Evolutionary conservation across 2,113 vertebrate species (phyloP), one percentile per base, ranked within the genome.

Genomic region (Nothocercus julius): DNA sequence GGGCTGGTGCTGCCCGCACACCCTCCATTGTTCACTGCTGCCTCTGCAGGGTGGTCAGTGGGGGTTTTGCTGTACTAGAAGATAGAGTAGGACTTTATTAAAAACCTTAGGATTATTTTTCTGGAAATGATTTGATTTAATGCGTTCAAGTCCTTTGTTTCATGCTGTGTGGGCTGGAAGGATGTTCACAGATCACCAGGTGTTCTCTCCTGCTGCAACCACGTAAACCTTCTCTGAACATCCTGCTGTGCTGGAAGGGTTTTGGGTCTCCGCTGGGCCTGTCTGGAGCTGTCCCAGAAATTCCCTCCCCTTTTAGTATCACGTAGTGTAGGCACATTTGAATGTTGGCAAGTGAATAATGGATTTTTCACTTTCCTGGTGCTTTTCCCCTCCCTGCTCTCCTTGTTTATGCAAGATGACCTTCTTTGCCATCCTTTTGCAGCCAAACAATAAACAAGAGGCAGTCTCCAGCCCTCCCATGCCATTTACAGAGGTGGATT

Each of bases 381-480:
- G 51, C 83, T 64, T 44, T 53, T 89, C 44, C 75, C 73, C 66
- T 38, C 44, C 53, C 32, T 17, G 2, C 17, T 77, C 80, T 64
- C 68, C 16, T 16, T 56, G 5, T 56, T 56, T 32, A 56, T 16
- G 19, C 64, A 42, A 76, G 85, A 38, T 3, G 1, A 6, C 5
- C 44, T 80, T 9, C 66, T 75, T 85, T 89, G 58, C 89, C 70
- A 85, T 8, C 61, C 4, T 51, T 34, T 56, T 49, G 30, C 30
- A 24, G 81, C 59, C 24, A 20, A 63, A 27, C 56, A 66, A 83
- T 24, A 47, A 45, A 16, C 30, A 54, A 1, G 7, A 8, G 3
- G 3, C 1, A 1, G 19, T 44, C 70, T 72, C 30, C 0, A 0
- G 0, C 6, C 5, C 27, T 2, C 38, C 27, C 0, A 34, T 51